A percentile compares a stretch with the other conserved stretches of the same genome.
Conservation (phyloP, 2,113 vertebrate species). For the Ictalurus furcatus region DNA sequence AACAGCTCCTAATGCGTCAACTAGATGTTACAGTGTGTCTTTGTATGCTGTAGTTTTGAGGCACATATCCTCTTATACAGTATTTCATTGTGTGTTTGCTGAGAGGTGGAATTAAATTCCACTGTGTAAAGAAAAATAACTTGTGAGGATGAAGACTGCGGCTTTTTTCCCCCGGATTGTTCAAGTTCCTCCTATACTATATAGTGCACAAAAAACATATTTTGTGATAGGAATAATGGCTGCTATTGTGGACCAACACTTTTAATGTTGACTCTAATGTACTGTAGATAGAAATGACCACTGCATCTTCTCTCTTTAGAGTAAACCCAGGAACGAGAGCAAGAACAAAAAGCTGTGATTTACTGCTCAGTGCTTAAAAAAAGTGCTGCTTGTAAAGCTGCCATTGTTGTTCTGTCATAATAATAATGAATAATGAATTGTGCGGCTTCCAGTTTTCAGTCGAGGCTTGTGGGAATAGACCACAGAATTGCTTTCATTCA, state of each 20-base stretch:
- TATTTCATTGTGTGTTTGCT: neutral
- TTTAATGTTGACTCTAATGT: constrained; percentile 11
- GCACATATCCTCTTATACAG: neutral
- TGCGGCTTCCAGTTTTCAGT: neutral
- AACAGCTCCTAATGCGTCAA: neutral
- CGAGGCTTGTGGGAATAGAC: neutral
- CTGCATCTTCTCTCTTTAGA: constrained; percentile 1
- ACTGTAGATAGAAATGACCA: neutral
- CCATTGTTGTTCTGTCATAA: neutral
- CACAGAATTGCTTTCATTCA: neutral
- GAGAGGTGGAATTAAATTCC: neutral
- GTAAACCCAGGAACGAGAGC: neutral
- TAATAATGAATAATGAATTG: constrained; percentile 1
- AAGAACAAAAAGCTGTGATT: constrained; percentile 13
- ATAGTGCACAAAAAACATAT: neutral
- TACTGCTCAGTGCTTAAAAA: neutral
- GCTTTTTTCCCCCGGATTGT: neutral
- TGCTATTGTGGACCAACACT: neutral
- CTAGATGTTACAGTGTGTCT: neutral
- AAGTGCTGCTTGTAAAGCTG: neutral
- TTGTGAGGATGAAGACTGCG: neutral
- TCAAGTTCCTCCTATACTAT: neutral
- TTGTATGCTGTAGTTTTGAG: neutral
- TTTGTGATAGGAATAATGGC: constrained; percentile 5
- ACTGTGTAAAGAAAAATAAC: neutral